Evolutionary conservation across 92 coral and sea anemone genomes (phyloP).

Genomic region (Palythoa grandiflora): DNA sequence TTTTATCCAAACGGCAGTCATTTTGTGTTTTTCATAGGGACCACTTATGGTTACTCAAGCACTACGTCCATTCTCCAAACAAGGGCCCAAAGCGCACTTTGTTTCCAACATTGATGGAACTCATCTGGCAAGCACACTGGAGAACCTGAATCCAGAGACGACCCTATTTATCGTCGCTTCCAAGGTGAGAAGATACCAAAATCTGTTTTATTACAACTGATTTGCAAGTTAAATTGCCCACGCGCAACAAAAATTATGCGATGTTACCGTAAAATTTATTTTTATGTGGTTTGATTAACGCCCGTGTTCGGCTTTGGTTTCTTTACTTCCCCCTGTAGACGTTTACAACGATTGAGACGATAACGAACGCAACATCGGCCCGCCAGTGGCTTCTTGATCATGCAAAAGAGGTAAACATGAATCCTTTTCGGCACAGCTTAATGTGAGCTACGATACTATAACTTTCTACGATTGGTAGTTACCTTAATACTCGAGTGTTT

Average conservation of each 20-base stretch:
- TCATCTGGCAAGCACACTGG: constrained; percentile 87
- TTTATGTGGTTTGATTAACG: not conserved
- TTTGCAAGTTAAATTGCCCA: not conserved
- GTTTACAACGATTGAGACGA: constrained; percentile 97
- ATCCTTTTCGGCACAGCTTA: no score
- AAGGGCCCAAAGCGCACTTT: constrained; percentile 88
- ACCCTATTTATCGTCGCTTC: constrained; percentile 92
- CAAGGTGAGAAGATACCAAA: constrained; percentile 69
- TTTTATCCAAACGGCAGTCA: not conserved
- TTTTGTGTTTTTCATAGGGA: constrained; percentile 66
- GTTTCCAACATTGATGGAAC: constrained; percentile 98
- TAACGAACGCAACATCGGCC: constrained; percentile 96
- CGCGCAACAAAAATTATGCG: not conserved
- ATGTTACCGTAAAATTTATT: not conserved
- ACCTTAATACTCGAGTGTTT: no score
- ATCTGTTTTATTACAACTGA: not conserved
- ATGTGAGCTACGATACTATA: no score
- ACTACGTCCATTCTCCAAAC: constrained; percentile 83
- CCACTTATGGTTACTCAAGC: constrained; percentile 99
- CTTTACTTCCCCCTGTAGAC: constrained; percentile 64
- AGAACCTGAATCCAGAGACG: constrained; percentile 88
- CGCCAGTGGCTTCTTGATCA: constrained; percentile 85
- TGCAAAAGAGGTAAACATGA: constrained; percentile 67
- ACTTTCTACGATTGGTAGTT: no score
- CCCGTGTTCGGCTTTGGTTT: no score